Evolutionary conservation across 2,888 invertebrate species (phyloP).

Genomic region (Brachylomia viminalis): DNA sequence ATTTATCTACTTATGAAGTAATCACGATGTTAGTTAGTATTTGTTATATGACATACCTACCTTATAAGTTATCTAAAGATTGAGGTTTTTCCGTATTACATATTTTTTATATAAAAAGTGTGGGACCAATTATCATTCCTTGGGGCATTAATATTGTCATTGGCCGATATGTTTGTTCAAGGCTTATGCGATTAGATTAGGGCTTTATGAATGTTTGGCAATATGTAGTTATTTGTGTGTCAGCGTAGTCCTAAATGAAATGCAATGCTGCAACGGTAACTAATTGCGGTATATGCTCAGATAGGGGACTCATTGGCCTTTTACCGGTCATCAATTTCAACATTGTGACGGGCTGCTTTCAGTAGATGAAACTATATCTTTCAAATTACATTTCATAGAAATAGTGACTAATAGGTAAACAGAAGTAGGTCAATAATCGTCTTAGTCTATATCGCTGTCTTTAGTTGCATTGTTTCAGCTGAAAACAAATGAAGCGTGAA

Average conservation of each 20-base stretch:
- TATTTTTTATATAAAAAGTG: neutral
- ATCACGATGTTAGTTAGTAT: conserved; percentile 19
- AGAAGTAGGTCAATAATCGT: conserved; percentile 27
- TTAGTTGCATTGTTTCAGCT: conserved; percentile 49
- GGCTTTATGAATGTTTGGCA: conserved; percentile 3
- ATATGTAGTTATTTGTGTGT: neutral
- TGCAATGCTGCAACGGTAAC: neutral
- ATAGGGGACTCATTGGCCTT: conserved; percentile 15
- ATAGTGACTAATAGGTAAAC: conserved; percentile 17
- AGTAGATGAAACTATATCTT: neutral
- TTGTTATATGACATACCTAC: conserved; percentile 1
- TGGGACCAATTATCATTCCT: conserved; percentile 10
- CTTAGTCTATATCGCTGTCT: conserved; percentile 7
- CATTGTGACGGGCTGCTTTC: neutral
- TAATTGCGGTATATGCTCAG: neutral
- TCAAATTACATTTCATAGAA: conserved; percentile 11
- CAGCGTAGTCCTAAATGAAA: neutral
- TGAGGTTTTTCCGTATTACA: conserved; percentile 12
- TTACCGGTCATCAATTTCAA: conserved; percentile 1
- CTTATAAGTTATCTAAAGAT: conserved; percentile 9
- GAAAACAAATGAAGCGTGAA: conserved; percentile 42
- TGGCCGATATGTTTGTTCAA: conserved; percentile 2
- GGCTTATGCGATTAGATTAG: conserved; percentile 10
- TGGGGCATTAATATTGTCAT: conserved; percentile 23
- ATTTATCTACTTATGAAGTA: conserved; percentile 34